Evolutionary conservation across 2,113 vertebrate genomes (phyloP).

Genomic region (Osmerus mordax): DNA sequence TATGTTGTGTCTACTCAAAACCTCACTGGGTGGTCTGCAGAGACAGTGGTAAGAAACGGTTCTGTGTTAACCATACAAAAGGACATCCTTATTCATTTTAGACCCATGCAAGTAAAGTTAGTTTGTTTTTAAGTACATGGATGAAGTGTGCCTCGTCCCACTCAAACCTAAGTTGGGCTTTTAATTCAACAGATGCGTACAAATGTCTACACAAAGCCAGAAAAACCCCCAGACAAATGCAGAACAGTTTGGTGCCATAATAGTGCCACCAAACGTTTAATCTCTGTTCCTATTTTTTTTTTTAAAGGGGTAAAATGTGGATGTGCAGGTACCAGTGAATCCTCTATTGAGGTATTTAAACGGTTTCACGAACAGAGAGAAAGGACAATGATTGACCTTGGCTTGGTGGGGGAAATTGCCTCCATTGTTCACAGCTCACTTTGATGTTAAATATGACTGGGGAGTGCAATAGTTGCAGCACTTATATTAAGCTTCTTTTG

Average conservation of each 20-base stretch:
- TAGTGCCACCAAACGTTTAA: too few relatives aligned
- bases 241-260: slow-evolving; percentile 10
- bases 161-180: not conserved
- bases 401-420: slow-evolving; percentile 55
- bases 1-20: too few relatives aligned
- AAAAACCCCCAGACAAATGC: not conserved
- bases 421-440: slow-evolving; percentile 64
- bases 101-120: not conserved
- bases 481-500: slow-evolving; percentile 53
- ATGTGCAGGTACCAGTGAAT: slow-evolving; percentile 36
- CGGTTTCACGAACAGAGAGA: slow-evolving; percentile 43
- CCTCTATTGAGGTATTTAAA: slow-evolving; percentile 31
- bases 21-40: too few relatives aligned
- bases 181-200: not conserved
- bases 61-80: not conserved
- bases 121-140: not conserved
- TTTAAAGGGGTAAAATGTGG: slow-evolving; percentile 37
- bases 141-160: not conserved
- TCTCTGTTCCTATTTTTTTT: too few relatives aligned
- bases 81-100: not conserved
- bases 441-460: slow-evolving; percentile 66
- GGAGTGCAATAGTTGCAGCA: slow-evolving; percentile 42
- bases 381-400: slow-evolving; percentile 69
- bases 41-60: too few relatives aligned
- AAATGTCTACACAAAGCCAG: not conserved